Percentiles rank a stretch among this genome's conserved stretches.
These are phyloP conservation scores for Harmothoe impar DNA, from an alignment of 2,888 invertebrate genomes.

Conservation along the genomic window DNA sequence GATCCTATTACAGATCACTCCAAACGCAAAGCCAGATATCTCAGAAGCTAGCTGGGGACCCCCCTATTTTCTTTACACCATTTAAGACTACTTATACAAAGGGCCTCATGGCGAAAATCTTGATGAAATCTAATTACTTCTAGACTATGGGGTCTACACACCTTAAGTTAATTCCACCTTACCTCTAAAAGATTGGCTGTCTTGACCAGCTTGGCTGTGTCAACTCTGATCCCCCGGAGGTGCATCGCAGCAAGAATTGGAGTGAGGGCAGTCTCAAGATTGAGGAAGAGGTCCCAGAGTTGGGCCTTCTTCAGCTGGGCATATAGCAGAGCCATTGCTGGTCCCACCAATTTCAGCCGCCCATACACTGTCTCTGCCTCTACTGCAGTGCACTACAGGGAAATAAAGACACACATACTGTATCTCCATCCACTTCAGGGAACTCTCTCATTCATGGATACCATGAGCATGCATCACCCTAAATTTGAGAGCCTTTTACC, in stretches of 20 bases:
- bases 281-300: slow-evolving; percentile 74
- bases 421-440: too few species aligned
- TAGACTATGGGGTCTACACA: too few species aligned
- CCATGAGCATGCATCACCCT: too few species aligned
- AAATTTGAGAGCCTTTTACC: too few species aligned
- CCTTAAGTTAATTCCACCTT: not conserved
- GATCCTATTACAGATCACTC: too few species aligned
- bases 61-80: too few species aligned
- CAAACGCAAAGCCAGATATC: too few species aligned
- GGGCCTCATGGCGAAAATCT: too few species aligned
- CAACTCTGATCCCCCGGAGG: slow-evolving; percentile 72
- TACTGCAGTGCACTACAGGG: not conserved
- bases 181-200: slow-evolving; percentile 78
- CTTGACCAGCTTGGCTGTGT: slow-evolving; percentile 72
- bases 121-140: too few species aligned
- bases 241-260: slow-evolving; percentile 79
- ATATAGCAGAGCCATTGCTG: slow-evolving; percentile 66
- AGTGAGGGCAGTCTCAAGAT: slow-evolving; percentile 76
- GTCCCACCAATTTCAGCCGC: slow-evolving; percentile 64
- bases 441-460: too few species aligned
- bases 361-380: not conserved
- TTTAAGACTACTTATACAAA: too few species aligned
- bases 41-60: too few species aligned
- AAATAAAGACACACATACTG: not conserved
- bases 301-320: slow-evolving; percentile 71